Evolutionary conservation across 1,140 invertebrate species (phyloP).

Genomic region (Ladona fulva): DNA sequence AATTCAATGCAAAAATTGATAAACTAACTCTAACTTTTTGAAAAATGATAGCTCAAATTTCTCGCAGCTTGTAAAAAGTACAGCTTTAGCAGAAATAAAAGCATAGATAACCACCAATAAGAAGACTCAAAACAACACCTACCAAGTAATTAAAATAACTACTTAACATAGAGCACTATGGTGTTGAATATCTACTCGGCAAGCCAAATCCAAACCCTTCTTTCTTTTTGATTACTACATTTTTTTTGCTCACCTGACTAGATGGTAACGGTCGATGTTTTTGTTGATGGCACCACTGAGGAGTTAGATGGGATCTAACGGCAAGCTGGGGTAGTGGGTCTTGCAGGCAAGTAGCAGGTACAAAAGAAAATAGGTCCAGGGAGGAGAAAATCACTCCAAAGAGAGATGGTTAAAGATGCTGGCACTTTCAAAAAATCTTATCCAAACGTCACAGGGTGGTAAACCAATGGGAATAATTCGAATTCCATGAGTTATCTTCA

Average conservation of each 20-base stretch:
- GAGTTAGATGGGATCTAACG: not conserved
- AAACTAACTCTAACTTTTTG: too few species aligned
- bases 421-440: not conserved
- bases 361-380: not conserved
- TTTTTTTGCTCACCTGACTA: not conserved
- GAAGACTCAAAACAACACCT: not conserved
- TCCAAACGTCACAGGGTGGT: not conserved
- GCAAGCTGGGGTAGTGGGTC: not conserved
- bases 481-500: not conserved
- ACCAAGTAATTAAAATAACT: not conserved
- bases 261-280: not conserved
- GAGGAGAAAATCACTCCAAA: not conserved
- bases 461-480: not conserved
- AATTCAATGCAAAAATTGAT: too few species aligned
- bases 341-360: constrained; percentile 7
- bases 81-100: too few species aligned
- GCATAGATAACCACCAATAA: too few species aligned
- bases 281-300: not conserved
- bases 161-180: not conserved
- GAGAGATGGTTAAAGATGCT: not conserved
- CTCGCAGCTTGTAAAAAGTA: too few species aligned
- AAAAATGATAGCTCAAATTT: too few species aligned
- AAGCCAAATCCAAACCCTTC: not conserved
- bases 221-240: not conserved
- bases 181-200: not conserved